Base-by-base conservation (phyloP, 2,113 vertebrate genomes). In the Chroicocephalus ridibundus region DNA sequence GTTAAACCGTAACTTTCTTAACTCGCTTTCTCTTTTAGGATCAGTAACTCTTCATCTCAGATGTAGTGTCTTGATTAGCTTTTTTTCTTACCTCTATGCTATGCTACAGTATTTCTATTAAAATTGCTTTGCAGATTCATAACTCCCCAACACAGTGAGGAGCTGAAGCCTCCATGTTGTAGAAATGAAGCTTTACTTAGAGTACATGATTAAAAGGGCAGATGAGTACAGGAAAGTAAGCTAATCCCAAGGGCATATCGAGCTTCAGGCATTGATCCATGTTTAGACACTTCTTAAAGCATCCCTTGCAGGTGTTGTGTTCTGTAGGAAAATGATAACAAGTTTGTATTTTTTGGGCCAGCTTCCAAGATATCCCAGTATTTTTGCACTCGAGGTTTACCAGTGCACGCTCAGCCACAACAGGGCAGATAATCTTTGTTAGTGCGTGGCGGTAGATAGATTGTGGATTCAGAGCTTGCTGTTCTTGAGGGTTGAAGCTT, bases 1-100 rank as follows among this genome's bases (percentile, higher is more conserved):
- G 61, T 74, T 89, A 87, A 86, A 96, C 81, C 2, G 5, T 44
- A 86, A 76, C 36, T 90, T 92, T 91, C 72, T 92, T 75, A 60
- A 49, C 52, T 92, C 6, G 2, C 44, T 88, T 82, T 61, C 57
- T 66, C 22, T 76, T 82, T 75, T 87, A 93, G 88, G 82, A 86
- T 96, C 77, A 90, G 86, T 78, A 94, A 86, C 51, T 91, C 96
- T 88, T 84, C n/a, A 89, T 94, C 82, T 94, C 44, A 38, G 47
- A 84, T 83, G 14, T 13, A 58, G 32, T 42, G 25, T 77, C 75
- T 90, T 93, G 82, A 97, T 94, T 94, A 89, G 71, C 20, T 54
- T 91, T 84, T 85, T 85, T 54, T 71, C 44, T 74, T 86, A 60
- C 76, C 71, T 75, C 46, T 74, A 0, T 86, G 20, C 69, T 26